Evolutionary conservation across 2,113 vertebrate genomes (phyloP), one percentile per base, ranked within the genome.

Genomic region (Campylomormyrus numenius): DNA sequence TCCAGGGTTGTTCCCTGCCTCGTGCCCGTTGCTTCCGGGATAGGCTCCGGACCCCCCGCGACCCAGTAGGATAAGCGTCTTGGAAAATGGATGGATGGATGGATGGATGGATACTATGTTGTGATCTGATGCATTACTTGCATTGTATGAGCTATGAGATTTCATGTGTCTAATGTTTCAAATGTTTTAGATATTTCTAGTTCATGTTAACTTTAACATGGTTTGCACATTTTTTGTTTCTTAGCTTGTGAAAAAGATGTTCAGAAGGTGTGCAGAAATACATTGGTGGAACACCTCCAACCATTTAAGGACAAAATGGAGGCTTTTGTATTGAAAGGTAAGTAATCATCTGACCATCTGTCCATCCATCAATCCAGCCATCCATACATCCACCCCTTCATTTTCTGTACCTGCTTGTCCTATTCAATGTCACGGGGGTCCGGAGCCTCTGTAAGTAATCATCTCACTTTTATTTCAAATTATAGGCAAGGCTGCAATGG

Each of bases 291-390:
- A 42, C 35, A 80, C n/a, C 74, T 80, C 5, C 74, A 80, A 42
- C 74, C 74, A 42, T 80, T 80, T 80, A 80, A 80, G 35, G 74
- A 80, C 74, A 80, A 80, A 80, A 80, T 80, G 35, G 97, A 98
- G 90, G 94, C 94, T 53, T 99, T 99, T 94, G 95, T 97, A 87
- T 92, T 95, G 88, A 97, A 95, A 93, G 98, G 98, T 99, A 95
- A 95, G 94, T 89, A 7, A 1, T 35, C 56, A 62, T n/a, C 24
- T 0, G n/a, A n/a, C 56, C 56, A 62, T n/a, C 56, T 3, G 24
- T 62, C 56, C 56, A 62, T 56, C 17, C 52, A 19, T 19, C 52
- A 24, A 58, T 58, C 6, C 21, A 58, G 1, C 21, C 7, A n/a
- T 62, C 21, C 21, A 24, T 24, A 24, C 21, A 24, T 58, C 7